Base-by-base conservation (phyloP, 2,888 invertebrate genomes). In the Anthoptus insignis region DNA sequence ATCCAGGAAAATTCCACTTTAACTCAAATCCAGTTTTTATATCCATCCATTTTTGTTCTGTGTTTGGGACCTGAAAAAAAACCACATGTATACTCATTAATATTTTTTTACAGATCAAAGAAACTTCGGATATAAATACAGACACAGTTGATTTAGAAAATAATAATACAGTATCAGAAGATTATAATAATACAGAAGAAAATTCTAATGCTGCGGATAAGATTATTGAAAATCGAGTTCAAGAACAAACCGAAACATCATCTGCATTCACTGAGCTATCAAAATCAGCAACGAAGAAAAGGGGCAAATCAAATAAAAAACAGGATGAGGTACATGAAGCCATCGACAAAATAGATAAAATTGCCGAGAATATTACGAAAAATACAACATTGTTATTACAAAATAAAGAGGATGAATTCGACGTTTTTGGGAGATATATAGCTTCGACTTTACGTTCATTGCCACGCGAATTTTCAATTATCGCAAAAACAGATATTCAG, bases 311-410 rank as follows among this genome's bases (percentile, higher is more conserved):
- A 32, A 32, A 9, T 32, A 9, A 32, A 32, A 32, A 32, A 32
- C 32, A 32, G 9, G 32, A 32, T 8, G 32, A 32, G 2, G 9
- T 32, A 32, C 9, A 8, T 32, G 9, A 37, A 37, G 37, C 21
- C 13, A 47, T 22, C 21, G 21, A 47, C 19, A 47, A 9, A 21
- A 47, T 37, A n/a, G 37, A 37, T 37, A 37, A 37, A 37, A 37
- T 37, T 37, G 37, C 37, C n/a, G n/a, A 45, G 47, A 47, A 47
- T 32, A 37, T 59, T 59, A 49, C 37, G 21, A 49, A 59, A 11
- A 59, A 13, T 22, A 59, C 50, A 21, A 49, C 47, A 49, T 50
- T 14, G 14, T 59, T 59, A 49, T 16, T 59, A 8, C 32, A 37
- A 32, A 32, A 32, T 32, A 32, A 32, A 32, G 32, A 32, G 9